Base-by-base conservation (phyloP, 2,888 invertebrate genomes). In the Mantis religiosa region DNA sequence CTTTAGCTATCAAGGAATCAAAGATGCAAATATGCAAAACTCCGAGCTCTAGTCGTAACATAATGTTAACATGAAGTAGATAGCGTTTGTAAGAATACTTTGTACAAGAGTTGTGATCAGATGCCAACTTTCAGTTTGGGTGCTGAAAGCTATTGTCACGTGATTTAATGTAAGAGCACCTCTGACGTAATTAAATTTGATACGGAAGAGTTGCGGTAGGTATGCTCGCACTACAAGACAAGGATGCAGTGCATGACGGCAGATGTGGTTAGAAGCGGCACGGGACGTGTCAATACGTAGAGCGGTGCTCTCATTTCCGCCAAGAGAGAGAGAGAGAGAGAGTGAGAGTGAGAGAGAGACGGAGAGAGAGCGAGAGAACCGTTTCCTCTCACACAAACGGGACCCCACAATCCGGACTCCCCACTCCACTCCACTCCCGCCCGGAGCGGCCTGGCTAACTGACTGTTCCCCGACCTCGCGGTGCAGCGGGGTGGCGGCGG, bases 401-500 rank as follows among this genome's bases (percentile, higher is more conserved):
- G 54, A 27, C 82, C 86, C 47, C 34, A 54, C 87, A 30, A 41
- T 34, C 34, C 86, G 88, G 88, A 47, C 28, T 41, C 84, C 84
- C 34, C 28, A 82, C 84, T 41, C 47, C 81, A 85, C 85, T 87
- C 87, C 20, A 3, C 87, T 82, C 84, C 85, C 41, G 85, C 82
- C n/a, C 28, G 88, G 84, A 54, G 47, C 41, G 84, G n/a, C 83
- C 87, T 30, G 83, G 89, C 54, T 87, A 71, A 87, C 87, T 82
- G 87, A 41, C 87, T 28, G 41, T 28, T 85, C 30, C n/a, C 86
- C 54, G 28, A 25, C 54, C 71, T 20, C 41, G 27, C 82, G 41
- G 41, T 84, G 89, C n/a, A n/a, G n/a, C 84, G 88, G 85, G 83
- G 81, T 71, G 84, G 84, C 84, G 84, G 84, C 86, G 84, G 83